Evolutionary conservation across 2,888 invertebrate species (phyloP), one percentile per base, ranked within the genome.

Genomic region (Sylvicola cinctus): DNA sequence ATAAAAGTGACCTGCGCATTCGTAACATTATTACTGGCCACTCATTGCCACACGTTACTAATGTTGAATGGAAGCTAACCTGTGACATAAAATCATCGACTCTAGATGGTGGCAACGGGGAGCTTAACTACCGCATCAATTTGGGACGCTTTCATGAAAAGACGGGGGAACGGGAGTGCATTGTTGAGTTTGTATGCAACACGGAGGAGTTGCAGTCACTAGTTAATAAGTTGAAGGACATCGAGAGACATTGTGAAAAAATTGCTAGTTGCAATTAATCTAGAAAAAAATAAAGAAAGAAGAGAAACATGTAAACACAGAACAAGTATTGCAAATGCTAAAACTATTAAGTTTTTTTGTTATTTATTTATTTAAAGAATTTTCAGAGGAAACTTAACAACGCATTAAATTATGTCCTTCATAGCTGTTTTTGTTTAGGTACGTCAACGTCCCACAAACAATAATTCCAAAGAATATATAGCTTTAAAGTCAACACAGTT

Each of bases 161-260:
- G 29, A 52, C 47, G 10, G 47, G 45, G 10, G 51, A 55, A 33
- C 48, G 55, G 1, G 43, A 50, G n/a, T 50, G 50, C 5, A 44
- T 55, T 28, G 48, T 52, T 0, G 55, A 58, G 36, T 55, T 58
- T 29, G 38, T 52, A 1, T 55, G 57, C 40, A 58, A 57, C 37
- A 50, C 50, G 6, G 58, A 58, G 38, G 58, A 58, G 39, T 38
- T 58, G 28, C 58, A 58, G 16, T 52, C 53, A n/a, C 41, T 58
- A 7, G 48, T 58, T 10, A 52, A 52, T 35, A 52, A 52, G 6
- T 38, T 58, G 0, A 57, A 55, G 39, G 58, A 58, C 40, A 54
- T 58, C 16, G 56, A 58, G 39, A 42, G 55, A 11, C 58, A 58
- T 37, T 55, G 56, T 40, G 47, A 49, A 16, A 54, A 27, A 17